These are phyloP conservation scores for Selenia dentaria DNA, from an alignment of 2,888 invertebrate genomes.

Conservation along the genomic window DNA sequence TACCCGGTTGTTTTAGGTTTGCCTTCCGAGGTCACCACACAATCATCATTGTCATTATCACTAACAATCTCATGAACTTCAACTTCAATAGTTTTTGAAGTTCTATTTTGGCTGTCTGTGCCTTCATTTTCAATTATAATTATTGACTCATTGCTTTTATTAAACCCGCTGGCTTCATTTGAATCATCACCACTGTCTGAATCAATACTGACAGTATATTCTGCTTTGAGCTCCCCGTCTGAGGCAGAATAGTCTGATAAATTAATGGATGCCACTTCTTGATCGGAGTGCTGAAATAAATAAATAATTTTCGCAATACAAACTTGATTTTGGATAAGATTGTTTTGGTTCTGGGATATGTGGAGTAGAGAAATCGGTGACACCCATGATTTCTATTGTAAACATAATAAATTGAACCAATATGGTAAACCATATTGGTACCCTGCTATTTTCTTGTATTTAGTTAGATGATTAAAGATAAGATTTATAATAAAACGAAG, in stretches of 20 bases:
- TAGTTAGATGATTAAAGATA: too few species aligned
- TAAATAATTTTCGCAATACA: too few species aligned
- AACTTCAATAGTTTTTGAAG: slow-evolving; percentile 57
- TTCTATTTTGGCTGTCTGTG: slow-evolving; percentile 51
- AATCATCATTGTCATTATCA: slow-evolving; percentile 59
- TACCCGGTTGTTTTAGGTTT: not conserved
- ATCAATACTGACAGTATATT: slow-evolving; percentile 68
- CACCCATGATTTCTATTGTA: too few species aligned
- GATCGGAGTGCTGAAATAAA: slow-evolving; percentile 41
- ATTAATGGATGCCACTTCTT: slow-evolving; percentile 54
- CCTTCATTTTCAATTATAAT: slow-evolving; percentile 48
- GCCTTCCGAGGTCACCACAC: slow-evolving; percentile 53
- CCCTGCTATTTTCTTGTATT: too few species aligned
- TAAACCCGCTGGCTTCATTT: slow-evolving; percentile 43
- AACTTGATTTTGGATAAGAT: too few species aligned
- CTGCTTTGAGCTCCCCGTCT: slow-evolving; percentile 47
- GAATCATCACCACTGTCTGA: slow-evolving; percentile 63
- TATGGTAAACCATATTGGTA: too few species aligned
- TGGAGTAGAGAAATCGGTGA: too few species aligned
- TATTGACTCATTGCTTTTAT: slow-evolving; percentile 51
- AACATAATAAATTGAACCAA: too few species aligned
- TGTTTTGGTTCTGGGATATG: too few species aligned
- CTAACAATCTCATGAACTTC: slow-evolving; percentile 72
- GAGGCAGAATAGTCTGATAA: slow-evolving; percentile 46
- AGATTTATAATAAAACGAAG: too few species aligned